Percentiles rank a stretch among this genome's conserved stretches.
Conservation (phyloP, 2,888 invertebrate species). For the Eupithecia subfuscata region DNA sequence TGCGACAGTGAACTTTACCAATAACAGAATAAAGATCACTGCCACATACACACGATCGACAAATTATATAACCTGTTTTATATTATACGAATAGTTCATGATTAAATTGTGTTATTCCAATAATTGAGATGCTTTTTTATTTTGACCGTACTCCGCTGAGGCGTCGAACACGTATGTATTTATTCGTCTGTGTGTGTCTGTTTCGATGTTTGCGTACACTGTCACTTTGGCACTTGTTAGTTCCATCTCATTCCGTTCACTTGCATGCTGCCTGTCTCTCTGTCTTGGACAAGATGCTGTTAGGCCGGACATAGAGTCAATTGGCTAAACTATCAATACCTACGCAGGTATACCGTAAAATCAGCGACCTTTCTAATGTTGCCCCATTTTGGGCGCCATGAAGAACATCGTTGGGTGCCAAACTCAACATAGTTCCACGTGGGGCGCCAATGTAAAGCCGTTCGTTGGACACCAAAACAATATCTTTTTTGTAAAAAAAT, state of each 20-base stretch:
- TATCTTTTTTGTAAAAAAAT: background rate
- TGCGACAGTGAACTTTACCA: constrained; percentile 75
- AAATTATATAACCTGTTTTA: constrained; percentile 82
- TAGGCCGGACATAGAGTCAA: constrained; percentile 19
- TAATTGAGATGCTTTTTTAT: constrained; percentile 83
- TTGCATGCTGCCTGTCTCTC: constrained; percentile 76
- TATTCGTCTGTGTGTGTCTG: constrained; percentile 82
- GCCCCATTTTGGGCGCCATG: background rate
- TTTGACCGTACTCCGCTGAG: constrained; percentile 83
- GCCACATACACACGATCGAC: constrained; percentile 80
- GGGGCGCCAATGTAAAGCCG: background rate
- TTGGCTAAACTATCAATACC: background rate
- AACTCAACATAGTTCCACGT: background rate
- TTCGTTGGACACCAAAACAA: background rate
- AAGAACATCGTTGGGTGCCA: background rate
- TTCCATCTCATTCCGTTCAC: constrained; percentile 74
- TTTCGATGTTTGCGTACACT: constrained; percentile 82
- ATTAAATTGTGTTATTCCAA: constrained; percentile 84
- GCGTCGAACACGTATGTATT: constrained; percentile 83
- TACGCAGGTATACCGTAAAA: background rate
- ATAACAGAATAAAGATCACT: constrained; percentile 63
- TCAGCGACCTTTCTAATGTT: background rate
- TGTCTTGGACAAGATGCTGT: constrained; percentile 55
- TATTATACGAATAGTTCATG: constrained; percentile 81
- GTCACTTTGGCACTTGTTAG: constrained; percentile 75